Evolutionary conservation across 1,140 invertebrate genomes (phyloP).

Genomic region (Sarcophaga bullata): DNA sequence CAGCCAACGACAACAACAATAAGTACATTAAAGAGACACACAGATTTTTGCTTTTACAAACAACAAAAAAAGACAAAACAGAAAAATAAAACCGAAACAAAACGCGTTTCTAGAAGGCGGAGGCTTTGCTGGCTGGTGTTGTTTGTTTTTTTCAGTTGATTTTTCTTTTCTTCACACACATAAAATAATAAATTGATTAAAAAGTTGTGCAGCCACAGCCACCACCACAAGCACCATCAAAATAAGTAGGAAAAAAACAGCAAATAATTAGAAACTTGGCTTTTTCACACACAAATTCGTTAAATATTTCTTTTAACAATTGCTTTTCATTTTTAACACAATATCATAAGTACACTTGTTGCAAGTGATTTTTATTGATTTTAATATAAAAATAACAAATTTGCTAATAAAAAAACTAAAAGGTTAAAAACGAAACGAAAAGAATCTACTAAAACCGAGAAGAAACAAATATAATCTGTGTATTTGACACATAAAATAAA

Average conservation of each 20-base stretch:
- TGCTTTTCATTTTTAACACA: neutral
- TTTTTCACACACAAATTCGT: neutral
- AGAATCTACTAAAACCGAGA: conserved; percentile 8
- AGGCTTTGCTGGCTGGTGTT: conserved; percentile 13
- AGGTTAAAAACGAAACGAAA: conserved; percentile 19
- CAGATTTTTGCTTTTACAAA: conserved; percentile 4
- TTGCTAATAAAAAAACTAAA: conserved; percentile 5
- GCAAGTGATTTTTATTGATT: conserved; percentile 7
- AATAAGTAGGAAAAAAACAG: neutral
- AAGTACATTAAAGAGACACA: neutral
- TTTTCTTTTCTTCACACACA: conserved; percentile 25
- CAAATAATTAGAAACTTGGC: conserved; percentile 3
- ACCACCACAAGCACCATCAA: neutral
- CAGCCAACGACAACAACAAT: conserved; percentile 1
- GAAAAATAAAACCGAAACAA: conserved; percentile 7
- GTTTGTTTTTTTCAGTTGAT: neutral
- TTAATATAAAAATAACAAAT: conserved; percentile 13
- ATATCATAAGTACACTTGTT: neutral
- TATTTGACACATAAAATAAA: conserved; percentile 5
- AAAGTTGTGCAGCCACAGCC: conserved; percentile 19
- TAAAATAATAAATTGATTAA: conserved; percentile 26
- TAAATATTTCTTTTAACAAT: neutral
- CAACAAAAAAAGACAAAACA: neutral
- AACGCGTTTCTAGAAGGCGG: conserved; percentile 43
- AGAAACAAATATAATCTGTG: neutral